Percentiles rank a stretch among this genome's conserved stretches.
Evolutionary conservation across 2,113 vertebrate species (phyloP).

Genomic region (Melanerpes formicivorus): DNA sequence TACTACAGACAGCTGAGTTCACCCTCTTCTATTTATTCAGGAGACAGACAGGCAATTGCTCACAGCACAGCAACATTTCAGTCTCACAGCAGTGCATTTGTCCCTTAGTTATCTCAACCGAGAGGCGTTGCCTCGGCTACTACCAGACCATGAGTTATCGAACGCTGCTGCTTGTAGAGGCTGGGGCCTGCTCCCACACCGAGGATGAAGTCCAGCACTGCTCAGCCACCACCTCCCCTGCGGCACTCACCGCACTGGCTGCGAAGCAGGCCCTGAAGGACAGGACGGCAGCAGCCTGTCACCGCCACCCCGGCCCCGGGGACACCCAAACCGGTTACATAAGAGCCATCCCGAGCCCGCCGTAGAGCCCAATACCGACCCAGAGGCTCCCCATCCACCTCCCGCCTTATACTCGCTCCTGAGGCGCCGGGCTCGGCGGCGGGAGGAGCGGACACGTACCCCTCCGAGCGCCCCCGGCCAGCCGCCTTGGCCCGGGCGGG

Average conservation of each 20-base stretch:
- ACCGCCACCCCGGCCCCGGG: not conserved
- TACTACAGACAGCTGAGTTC: not conserved
- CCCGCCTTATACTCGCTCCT: not conserved
- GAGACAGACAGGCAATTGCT: not conserved
- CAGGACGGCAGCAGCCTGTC: not conserved
- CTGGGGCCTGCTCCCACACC: not conserved
- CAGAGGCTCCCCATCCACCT: not conserved
- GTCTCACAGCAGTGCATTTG: not conserved
- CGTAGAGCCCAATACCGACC: not conserved
- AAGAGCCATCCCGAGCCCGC: not conserved
- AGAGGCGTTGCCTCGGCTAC: accelerated
- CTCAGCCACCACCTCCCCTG: not conserved
- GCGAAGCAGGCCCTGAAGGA: not conserved
- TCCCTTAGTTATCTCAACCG: not conserved
- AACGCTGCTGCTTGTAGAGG: accelerated
- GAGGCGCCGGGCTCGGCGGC: not conserved
- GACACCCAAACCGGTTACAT: not conserved
- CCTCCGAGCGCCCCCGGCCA: not conserved
- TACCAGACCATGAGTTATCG: accelerated
- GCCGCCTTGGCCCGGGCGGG: too few relatives aligned
- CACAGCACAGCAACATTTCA: not conserved
- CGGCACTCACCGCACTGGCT: accelerated
- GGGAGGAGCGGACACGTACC: too few relatives aligned
- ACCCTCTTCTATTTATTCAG: not conserved
- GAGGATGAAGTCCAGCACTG: not conserved